Conservation (phyloP, 1,140 invertebrate species). For the Nymphalis io region DNA sequence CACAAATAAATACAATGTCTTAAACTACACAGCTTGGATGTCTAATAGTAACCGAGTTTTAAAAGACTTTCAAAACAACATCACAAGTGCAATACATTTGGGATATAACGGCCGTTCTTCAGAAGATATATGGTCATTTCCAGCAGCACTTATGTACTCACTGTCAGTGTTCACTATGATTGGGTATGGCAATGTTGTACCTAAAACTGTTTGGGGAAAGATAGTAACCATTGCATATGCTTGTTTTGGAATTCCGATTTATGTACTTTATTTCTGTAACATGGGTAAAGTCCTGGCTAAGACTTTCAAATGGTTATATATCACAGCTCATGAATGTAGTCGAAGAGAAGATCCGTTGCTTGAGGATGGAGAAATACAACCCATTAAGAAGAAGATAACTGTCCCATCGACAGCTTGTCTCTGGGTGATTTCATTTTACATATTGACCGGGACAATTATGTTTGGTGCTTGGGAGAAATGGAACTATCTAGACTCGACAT, state of each 20-base stretch:
- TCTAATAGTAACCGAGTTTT: conserved; percentile 85
- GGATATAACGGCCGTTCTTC: conserved; percentile 89
- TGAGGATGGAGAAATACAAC: conserved; percentile 71
- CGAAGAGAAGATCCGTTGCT: conserved; percentile 75
- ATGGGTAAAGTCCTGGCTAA: conserved; percentile 92
- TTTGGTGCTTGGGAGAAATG: conserved; percentile 97
- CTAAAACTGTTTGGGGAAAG: conserved; percentile 94
- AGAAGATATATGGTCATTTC: conserved; percentile 90
- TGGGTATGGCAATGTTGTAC: conserved; percentile 97
- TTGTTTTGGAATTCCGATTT: conserved; percentile 96
- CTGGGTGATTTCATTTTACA: conserved; percentile 95
- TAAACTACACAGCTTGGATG: conserved; percentile 88
- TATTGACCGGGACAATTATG: conserved; percentile 94
- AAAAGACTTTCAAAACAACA: conserved; percentile 85
- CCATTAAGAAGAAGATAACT: conserved; percentile 84
- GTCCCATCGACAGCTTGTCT: conserved; percentile 96
- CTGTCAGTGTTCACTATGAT: conserved; percentile 95
- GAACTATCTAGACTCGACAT: conserved; percentile 95
- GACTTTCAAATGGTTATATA: conserved; percentile 90
- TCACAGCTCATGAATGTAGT: conserved; percentile 88
- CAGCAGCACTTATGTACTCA: conserved; percentile 92
- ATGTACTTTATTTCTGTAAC: conserved; percentile 93
- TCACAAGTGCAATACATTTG: conserved; percentile 86
- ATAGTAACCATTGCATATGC: conserved; percentile 96
- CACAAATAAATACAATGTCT: conserved; percentile 86